A percentile compares a stretch with the other conserved stretches of the same genome.
Conservation (phyloP, 2,888 invertebrate genomes). For the Nomada hirtipes region DNA sequence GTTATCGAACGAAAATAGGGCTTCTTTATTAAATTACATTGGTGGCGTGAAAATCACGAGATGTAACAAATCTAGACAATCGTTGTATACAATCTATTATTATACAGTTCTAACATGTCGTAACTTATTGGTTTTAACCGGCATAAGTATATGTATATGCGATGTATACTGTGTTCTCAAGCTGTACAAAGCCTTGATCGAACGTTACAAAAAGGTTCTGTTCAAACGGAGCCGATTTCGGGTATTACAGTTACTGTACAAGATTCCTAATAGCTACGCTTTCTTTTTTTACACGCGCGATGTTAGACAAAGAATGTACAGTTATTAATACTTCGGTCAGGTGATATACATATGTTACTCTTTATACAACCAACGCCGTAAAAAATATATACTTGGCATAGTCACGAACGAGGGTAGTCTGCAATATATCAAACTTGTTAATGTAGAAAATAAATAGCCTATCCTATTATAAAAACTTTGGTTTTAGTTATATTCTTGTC, state of each 20-base stretch:
- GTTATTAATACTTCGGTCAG: slow-evolving; percentile 28
- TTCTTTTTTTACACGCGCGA: slow-evolving; percentile 35
- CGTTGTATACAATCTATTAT: slow-evolving; percentile 43
- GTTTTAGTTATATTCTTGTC: slow-evolving; percentile 16
- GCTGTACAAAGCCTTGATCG: slow-evolving; percentile 47
- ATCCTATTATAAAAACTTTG: slow-evolving; percentile 61
- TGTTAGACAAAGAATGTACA: slow-evolving; percentile 51
- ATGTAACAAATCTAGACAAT: slow-evolving; percentile 50
- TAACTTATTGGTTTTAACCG: slow-evolving; percentile 29
- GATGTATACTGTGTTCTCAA: slow-evolving; percentile 17
- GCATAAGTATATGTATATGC: slow-evolving; percentile 16
- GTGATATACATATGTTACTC: not conserved
- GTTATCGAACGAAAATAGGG: slow-evolving; percentile 43
- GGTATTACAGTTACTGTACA: slow-evolving; percentile 49
- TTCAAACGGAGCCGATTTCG: slow-evolving; percentile 30
- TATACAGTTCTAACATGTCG: slow-evolving; percentile 31
- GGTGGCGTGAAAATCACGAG: slow-evolving; percentile 45
- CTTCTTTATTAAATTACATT: slow-evolving; percentile 50
- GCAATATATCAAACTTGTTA: slow-evolving; percentile 46
- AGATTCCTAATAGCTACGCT: not conserved
- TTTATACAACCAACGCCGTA: slow-evolving; percentile 31
- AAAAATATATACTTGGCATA: slow-evolving; percentile 21
- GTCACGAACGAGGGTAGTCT: slow-evolving; percentile 25
- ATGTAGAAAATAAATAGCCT: slow-evolving; percentile 57
- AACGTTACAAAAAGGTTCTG: slow-evolving; percentile 56